Evolutionary conservation across 2,888 invertebrate species (phyloP).

Genomic region (Rhopalosiphum nymphaeae): DNA sequence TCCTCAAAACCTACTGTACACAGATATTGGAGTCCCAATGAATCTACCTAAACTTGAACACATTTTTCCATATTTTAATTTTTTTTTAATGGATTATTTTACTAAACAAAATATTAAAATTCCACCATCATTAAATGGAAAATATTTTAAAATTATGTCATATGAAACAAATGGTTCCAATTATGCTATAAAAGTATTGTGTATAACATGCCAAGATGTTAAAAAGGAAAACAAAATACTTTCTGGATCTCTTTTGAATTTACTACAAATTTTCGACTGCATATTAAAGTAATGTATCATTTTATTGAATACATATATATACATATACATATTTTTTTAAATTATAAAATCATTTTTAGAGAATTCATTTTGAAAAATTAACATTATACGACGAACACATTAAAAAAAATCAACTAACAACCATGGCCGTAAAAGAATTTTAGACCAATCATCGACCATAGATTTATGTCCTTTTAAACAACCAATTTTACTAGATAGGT

Average conservation of each 20-base stretch:
- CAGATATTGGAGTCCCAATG: too few species aligned
- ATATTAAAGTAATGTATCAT: background rate
- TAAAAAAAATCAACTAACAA: background rate
- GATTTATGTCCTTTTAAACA: background rate
- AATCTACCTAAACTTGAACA: too few species aligned
- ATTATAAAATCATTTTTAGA: background rate
- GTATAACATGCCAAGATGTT: background rate
- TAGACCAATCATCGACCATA: background rate
- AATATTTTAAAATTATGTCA: background rate
- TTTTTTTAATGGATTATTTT: too few species aligned
- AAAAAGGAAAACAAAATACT: background rate
- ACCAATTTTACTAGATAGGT: background rate
- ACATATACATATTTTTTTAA: too few species aligned
- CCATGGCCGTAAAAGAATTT: background rate
- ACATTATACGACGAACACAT: too few species aligned
- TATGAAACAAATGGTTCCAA: background rate
- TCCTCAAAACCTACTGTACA: too few species aligned
- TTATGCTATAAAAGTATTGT: background rate
- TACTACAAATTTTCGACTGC: background rate
- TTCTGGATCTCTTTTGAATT: background rate
- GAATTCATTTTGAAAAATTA: background rate
- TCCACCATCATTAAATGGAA: background rate
- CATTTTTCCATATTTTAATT: too few species aligned
- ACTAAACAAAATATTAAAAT: background rate
- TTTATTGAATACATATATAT: too few species aligned